Percentiles rank a stretch among this genome's conserved stretches.
These are phyloP conservation scores for Polydesmus complanatus DNA, from an alignment of 2,888 invertebrate species.

Conservation along the genomic window DNA sequence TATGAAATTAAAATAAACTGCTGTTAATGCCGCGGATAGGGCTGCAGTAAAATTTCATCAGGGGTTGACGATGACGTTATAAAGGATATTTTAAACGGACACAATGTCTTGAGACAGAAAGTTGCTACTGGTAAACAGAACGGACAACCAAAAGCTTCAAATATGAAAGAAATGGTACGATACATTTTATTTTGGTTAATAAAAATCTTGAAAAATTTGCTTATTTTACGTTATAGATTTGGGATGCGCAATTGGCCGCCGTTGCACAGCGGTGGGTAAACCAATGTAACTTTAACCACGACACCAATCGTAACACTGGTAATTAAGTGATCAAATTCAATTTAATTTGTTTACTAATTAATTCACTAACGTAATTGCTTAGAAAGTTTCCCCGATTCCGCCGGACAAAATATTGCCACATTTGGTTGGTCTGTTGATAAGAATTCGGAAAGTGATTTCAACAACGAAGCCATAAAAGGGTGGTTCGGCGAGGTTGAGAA, in stretches of 20 bases:
- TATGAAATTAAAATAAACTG: no score
- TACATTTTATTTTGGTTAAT: no score
- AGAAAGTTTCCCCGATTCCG: no score
- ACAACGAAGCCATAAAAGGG: neutral
- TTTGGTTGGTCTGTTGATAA: neutral
- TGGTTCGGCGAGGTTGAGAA: conserved; percentile 16
- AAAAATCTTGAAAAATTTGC: no score
- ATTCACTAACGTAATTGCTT: no score
- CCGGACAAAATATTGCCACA: neutral
- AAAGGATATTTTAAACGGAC: conserved; percentile 44
- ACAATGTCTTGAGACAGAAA: conserved; percentile 62
- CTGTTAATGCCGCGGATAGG: no score
- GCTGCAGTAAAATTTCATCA: neutral
- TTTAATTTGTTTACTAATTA: no score
- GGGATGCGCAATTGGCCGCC: conserved; percentile 29
- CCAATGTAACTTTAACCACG: conserved; percentile 28
- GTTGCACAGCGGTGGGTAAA: conserved; percentile 30
- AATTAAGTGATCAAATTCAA: neutral
- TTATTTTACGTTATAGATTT: no score
- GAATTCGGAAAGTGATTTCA: neutral
- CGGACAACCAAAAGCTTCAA: conserved; percentile 59
- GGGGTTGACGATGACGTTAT: neutral
- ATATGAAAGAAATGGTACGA: conserved; percentile 67
- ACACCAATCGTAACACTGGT: conserved; percentile 2
- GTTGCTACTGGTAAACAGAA: conserved; percentile 63